Evolutionary conservation across 2,797 vertebrate genomes (phyloP), one percentile per base, ranked within the genome.

Genomic region (Semaprochilodus insignis): DNA sequence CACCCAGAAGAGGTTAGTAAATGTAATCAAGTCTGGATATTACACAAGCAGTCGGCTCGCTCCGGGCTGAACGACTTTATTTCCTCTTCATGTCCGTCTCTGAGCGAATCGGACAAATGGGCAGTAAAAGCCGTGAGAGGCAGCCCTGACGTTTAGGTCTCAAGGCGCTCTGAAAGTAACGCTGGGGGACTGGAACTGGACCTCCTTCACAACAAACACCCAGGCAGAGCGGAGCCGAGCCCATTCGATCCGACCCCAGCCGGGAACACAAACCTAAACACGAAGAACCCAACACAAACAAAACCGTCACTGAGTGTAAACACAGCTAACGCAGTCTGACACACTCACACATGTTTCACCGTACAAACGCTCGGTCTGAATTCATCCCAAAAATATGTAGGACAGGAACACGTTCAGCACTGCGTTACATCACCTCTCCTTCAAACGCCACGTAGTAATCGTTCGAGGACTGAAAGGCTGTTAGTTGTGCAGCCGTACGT

Each of bases 21-120:
- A 69, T 57, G 27, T 78, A 62, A 71, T 80, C 57, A 62, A 34
- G 57, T 54, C 69, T 15, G n/a, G 67, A 70, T 0, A 52, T 34
- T 14, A 19, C 34, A 78, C 51, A 57, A 54, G 66, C 27, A 59
- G 27, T 34, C 13, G 25, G 27, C 55, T 31, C 0, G 23, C 54
- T 80, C 71, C 13, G 27, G 73, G 73, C 40, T 10, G 27, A 80
- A 77, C 59, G n/a, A 40, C 16, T 52, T 16, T 67, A 40, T n/a
- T 62, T 54, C 67, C 67, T 65, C 57, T 6, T n/a, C 25, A 59
- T 4, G 63, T 75, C 44, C 69, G 44, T 65, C 25, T 2, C 62
- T 60, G 67, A 83, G 21, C 25, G 31, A 60, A 60, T 78, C 8
- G 55, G 78, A 81, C 59, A 77, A 25, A 44, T 65, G 31, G 71